Conservation (phyloP, 1,140 invertebrate genomes). For the Drosophila pallidifrons region DNA sequence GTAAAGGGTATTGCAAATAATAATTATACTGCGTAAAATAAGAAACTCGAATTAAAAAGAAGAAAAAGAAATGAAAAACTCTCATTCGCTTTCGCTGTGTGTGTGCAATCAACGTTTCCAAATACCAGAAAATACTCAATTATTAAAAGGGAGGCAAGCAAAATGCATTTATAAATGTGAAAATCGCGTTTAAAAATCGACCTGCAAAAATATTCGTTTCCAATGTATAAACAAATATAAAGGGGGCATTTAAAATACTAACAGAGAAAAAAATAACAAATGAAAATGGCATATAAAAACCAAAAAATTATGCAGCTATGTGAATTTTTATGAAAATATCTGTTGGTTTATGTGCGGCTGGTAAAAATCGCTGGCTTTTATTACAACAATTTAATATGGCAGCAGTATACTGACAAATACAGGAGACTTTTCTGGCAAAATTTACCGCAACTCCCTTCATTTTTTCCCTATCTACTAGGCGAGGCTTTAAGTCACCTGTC, state of each 20-base stretch:
- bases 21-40: background rate
- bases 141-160: constrained; percentile 18
- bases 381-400: constrained; percentile 48
- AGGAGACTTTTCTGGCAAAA: background rate
- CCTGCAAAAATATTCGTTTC: constrained; percentile 14
- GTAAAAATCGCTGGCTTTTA: constrained; percentile 42
- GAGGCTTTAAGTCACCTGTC: constrained; percentile 15
- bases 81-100: background rate
- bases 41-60: constrained; percentile 1
- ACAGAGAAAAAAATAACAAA: constrained; percentile 9
- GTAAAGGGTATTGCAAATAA: background rate
- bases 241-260: constrained; percentile 32
- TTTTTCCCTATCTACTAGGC: background rate
- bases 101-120: constrained; percentile 21
- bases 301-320: constrained; percentile 37
- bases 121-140: constrained; percentile 30
- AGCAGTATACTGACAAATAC: constrained; percentile 20
- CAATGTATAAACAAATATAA: constrained; percentile 51
- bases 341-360: constrained; percentile 48
- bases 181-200: constrained; percentile 18
- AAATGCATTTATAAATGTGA: constrained; percentile 24
- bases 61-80: constrained; percentile 4
- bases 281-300: constrained; percentile 21
- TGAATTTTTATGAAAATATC: constrained; percentile 44
- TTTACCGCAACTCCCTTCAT: background rate